These are phyloP conservation scores for Acinonyx jubatus DNA, from an alignment of 2,113 vertebrate genomes.

Conservation along the genomic window DNA sequence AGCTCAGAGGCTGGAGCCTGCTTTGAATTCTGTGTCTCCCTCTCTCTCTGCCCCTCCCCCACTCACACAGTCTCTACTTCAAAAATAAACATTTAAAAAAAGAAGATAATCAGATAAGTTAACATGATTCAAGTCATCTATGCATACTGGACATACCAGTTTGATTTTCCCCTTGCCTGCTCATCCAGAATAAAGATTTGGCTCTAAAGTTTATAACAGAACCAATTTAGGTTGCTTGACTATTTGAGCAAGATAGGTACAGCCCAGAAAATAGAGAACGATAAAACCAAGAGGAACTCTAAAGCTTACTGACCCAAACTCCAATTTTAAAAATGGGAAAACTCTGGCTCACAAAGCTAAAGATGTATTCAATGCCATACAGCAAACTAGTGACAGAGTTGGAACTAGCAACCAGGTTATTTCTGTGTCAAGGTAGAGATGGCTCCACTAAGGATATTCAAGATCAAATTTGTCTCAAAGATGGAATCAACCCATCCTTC, in stretches of 20 bases:
- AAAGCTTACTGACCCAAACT: background rate
- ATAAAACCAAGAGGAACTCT: background rate
- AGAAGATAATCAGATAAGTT: background rate
- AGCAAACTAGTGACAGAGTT: background rate
- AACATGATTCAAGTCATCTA: background rate
- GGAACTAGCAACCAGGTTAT: background rate
- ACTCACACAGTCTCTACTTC: too few relatives aligned
- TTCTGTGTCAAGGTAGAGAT: background rate
- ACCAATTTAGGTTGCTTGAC: background rate
- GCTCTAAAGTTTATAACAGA: constrained; percentile 37
- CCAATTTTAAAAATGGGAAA: constrained; percentile 53
- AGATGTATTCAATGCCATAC: background rate
- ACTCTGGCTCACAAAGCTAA: background rate
- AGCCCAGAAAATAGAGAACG: constrained; percentile 32
- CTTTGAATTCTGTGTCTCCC: too few relatives aligned
- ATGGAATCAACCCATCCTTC: background rate
- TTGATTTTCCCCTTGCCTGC: background rate
- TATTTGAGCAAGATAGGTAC: background rate
- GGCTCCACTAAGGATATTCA: background rate
- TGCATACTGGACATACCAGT: background rate
- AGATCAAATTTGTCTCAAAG: background rate
- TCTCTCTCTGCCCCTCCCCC: too few relatives aligned
- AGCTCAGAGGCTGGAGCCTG: too few relatives aligned
- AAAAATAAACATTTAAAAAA: too few relatives aligned
- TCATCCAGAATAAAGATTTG: background rate